Conservation (phyloP, 1,140 invertebrate genomes). For the Sycophila sp. region DNA sequence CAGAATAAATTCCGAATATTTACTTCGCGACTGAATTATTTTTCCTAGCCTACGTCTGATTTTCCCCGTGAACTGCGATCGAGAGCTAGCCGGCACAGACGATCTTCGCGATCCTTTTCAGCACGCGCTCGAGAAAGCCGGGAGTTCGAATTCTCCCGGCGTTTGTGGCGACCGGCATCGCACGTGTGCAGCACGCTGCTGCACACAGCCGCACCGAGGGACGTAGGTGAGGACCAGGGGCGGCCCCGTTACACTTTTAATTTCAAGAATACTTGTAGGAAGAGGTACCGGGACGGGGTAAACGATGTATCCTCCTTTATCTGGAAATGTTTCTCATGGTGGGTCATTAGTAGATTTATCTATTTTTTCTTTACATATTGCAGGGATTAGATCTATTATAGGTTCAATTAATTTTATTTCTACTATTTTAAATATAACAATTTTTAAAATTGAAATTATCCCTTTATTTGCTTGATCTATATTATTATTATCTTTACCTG, state of each 20-base stretch:
- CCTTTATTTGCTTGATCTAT: conserved; percentile 75
- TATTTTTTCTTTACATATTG: conserved; percentile 76
- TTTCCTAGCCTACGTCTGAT: too few relatives aligned
- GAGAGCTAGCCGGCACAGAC: too few relatives aligned
- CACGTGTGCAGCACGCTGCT: too few relatives aligned
- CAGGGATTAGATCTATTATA: conserved; percentile 75
- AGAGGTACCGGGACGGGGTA: conserved; percentile 74
- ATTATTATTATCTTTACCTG: conserved; percentile 73
- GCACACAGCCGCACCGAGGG: too few relatives aligned
- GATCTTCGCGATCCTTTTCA: too few relatives aligned
- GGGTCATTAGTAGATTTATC: conserved; percentile 73
- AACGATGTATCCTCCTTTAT: conserved; percentile 76
- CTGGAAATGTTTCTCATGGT: conserved; percentile 67
- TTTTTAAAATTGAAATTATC: conserved; percentile 66
- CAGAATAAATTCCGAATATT: too few relatives aligned
- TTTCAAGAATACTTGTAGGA: conserved; percentile 69
- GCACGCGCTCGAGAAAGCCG: too few relatives aligned
- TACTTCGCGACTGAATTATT: too few relatives aligned
- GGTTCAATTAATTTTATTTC: conserved; percentile 74
- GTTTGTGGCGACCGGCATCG: too few relatives aligned
- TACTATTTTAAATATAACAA: conserved; percentile 70
- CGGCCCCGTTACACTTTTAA: conserved; percentile 69
- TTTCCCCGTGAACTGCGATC: too few relatives aligned
- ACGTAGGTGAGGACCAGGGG: too few relatives aligned
- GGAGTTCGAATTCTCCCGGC: too few relatives aligned